Percentiles rank a stretch among this genome's conserved stretches.
Conservation (phyloP, 2,113 vertebrate genomes). For the Sardina pilchardus region DNA sequence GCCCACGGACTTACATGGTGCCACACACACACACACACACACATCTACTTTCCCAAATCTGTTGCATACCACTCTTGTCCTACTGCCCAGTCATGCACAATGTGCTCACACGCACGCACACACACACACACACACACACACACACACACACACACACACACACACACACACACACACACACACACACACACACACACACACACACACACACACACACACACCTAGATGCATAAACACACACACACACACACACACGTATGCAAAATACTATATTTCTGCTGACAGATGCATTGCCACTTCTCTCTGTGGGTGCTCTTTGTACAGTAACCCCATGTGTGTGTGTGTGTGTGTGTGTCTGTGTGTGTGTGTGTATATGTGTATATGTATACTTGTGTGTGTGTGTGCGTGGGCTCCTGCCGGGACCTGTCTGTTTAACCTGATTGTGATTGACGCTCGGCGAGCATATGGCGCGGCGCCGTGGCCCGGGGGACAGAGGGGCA, state of each 20-base stretch:
- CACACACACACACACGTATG: neutral
- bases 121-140: too few species aligned
- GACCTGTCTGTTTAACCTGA: neutral
- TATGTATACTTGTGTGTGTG: neutral
- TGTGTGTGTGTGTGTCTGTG: neutral
- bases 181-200: neutral
- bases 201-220: neutral
- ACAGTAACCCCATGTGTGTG: neutral
- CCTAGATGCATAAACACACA: neutral
- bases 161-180: neutral
- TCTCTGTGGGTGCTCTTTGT: neutral
- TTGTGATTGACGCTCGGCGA: conserved; percentile 7
- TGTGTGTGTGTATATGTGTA: neutral
- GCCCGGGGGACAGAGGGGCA: conserved; percentile 17
- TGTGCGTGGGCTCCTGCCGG: neutral
- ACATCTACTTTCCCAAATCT: neutral
- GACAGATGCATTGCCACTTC: neutral
- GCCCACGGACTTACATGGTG: neutral
- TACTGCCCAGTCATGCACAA: neutral
- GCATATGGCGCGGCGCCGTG: conserved; percentile 23
- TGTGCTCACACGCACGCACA: neutral
- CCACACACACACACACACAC: neutral
- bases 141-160: neutral
- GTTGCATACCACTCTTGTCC: neutral
- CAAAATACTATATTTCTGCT: neutral